Evolutionary conservation across 2,797 vertebrate genomes (phyloP).

Genomic region (Smutsia temminckii): DNA sequence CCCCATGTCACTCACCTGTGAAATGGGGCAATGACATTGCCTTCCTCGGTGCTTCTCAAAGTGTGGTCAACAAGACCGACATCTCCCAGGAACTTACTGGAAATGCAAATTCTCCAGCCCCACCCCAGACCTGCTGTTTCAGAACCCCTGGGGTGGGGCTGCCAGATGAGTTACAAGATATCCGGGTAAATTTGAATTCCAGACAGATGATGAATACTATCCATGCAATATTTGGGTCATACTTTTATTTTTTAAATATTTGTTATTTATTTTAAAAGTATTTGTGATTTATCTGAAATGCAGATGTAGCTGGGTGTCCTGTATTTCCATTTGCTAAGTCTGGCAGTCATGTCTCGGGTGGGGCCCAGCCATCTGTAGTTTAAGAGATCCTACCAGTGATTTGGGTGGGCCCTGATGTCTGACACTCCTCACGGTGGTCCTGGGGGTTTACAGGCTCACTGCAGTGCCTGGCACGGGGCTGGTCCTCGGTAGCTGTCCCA

Average conservation of each 20-base stretch:
- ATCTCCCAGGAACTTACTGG: rapidly evolving
- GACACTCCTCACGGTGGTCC: not conserved
- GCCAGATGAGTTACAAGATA: not conserved
- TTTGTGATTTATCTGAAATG: not conserved
- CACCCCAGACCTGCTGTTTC: not conserved
- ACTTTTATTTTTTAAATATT: too few species aligned
- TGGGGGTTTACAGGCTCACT: not conserved
- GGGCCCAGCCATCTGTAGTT: too few species aligned
- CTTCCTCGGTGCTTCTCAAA: not conserved
- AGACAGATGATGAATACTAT: not conserved
- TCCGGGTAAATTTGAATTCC: not conserved
- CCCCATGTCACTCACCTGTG: not conserved
- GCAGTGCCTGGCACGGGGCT: not conserved
- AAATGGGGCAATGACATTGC: too few species aligned
- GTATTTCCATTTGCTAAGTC: not conserved
- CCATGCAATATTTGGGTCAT: rapidly evolving
- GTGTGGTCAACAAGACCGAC: too few species aligned
- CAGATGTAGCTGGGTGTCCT: not conserved
- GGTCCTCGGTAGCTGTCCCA: not conserved
- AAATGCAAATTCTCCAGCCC: not conserved
- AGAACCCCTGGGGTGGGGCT: not conserved
- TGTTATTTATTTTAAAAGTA: too few species aligned
- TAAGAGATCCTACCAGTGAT: not conserved
- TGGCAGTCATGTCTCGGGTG: not conserved
- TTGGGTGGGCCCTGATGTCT: not conserved